Evolutionary conservation across 1,140 invertebrate genomes (phyloP), one percentile per base, ranked within the genome.

Genomic region (Aradophagus sp.): DNA sequence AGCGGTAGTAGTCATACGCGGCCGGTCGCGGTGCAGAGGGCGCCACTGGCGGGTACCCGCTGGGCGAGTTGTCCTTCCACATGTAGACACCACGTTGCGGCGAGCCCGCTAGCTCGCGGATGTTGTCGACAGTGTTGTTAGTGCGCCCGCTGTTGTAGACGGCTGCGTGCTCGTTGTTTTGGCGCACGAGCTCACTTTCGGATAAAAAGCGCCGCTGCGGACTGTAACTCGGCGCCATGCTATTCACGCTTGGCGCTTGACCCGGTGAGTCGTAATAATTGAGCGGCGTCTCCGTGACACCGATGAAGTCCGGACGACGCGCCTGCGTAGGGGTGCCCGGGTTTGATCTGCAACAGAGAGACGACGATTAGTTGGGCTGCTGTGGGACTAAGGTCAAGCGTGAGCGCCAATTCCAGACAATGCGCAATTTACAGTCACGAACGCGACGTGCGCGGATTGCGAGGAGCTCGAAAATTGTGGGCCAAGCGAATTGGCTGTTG

Each of bases 321-420:
- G 92, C 90, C 87, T 94, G 93, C 65, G 93, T 95, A 67, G 94
- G 94, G 65, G 93, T 95, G 76, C 93, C 93, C 50, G 93, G 94
- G 85, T 95, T 95, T 42, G 93, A 95, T 89, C 93, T 95, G 88
- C 78, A 85, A 81, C 65, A 72, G 55, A 65, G 50, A 62, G 27
- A 3, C 1, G 1, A 0, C 10, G 1, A 23, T 55, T 59, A 42
- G 11, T 13, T 8, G 1, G 1, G n/a, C 1, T 34, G 11, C 2
- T 19, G 10, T 4, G 35, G 8, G 1, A 1, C 0, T 1, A 7
- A 0, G 13, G 11, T 17, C 1, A 50, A 67, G 62, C 52, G 15
- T 53, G 58, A 53, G 50, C 63, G 61, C 34, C 31, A 75, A 36
- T n/a, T n/a, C n/a, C n/a, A n/a, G n/a, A n/a, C n/a, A n/a, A n/a